Base-by-base conservation (phyloP, 2,113 vertebrate species). In the Raphicerus campestris region DNA sequence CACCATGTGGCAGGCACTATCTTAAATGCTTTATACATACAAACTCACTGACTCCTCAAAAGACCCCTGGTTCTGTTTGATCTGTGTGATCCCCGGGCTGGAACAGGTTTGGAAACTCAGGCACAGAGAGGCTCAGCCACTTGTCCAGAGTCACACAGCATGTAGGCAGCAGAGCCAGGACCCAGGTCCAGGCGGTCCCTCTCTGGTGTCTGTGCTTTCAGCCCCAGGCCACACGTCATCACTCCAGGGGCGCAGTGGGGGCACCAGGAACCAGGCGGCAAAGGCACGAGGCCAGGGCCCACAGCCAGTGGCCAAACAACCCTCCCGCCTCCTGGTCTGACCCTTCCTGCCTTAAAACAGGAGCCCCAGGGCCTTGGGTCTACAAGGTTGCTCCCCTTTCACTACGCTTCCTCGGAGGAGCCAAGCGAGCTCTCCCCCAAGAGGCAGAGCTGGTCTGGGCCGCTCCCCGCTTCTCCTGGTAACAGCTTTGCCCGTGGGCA, bases 141-240 rank as follows among this genome's bases (percentile, higher is more conserved):
- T 35, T 20, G 53, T 14, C 61, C 45, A 6, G 81, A 87, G 82
- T 53, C 70, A 30, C 80, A 84, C 81, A 73, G 95, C 42, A 42
- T 19, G 42, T 7, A 4, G 5, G 60, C 39, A 30, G 73, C 87
- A 55, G n/a, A 10, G 45, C 51, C 35, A 26, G 42, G 61, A 77
- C 16, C 55, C 73, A 45, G 24, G 30, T 6, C 60, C 8, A 24
- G 35, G 42, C 3, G 0, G 19, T 8, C 47, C 42, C 39, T 80
- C 75, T 58, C 30, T 2, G 1, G 61, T 5, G 28, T 45, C 61
- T 22, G 20, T 11, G 80, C 32, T 51, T 15, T 20, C 10, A 39
- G 39, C 53, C 10, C 17, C 10, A 3, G 1, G 58, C 28, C 0
- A 2, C 66, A 11, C 0, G 4, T 28, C 87, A 3, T 14, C 30